Base-by-base conservation (phyloP, 2,888 invertebrate species). In the Candidula unifasciata region DNA sequence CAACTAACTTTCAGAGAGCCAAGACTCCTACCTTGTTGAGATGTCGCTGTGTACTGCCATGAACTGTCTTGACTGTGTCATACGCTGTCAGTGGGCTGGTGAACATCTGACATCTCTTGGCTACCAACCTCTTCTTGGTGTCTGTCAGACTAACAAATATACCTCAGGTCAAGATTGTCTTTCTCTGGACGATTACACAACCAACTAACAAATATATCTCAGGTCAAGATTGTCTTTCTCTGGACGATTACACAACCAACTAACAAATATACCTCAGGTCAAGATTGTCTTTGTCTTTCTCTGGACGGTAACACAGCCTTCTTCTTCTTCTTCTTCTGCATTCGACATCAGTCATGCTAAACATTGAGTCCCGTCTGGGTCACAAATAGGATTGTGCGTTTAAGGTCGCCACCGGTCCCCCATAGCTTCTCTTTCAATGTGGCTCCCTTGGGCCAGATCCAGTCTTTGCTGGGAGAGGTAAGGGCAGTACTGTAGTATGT, bases 101-200 rank as follows among this genome's bases (percentile, higher is more conserved):
- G 88, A 92, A 92, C 33, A 89, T 74, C 68, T 88, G 80, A 0
- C 90, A 89, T 44, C 87, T 85, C 81, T 90, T 91, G 33, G 89
- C 87, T 13, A 92, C 87, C 76, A 92, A 78, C 30, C 91, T 81
- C 54, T 87, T 87, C 87, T 92, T 92, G 1, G 92, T 92, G 78
- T 91, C 90, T 37, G 90, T 89, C 79, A 92, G 82, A 84, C 92
- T 92, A 86, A 37, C 3, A 27, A n/a, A n/a, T 2, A 35, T 3
- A n/a, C 16, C 2, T 68, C 30, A 27, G 16, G 3, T 68, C 16
- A 68, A 27, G 2, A 3, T 68, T 60, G 21, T 60, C 13, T 60
- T 6, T 13, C 44, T 44, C 44, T 6, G n/a, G n/a, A n/a, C n/a
- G n/a, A n/a, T 13, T 16, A 24, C n/a, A 64, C 18, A 21, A 21